Evolutionary conservation across 2,797 vertebrate genomes (phyloP).

Genomic region (Peromyscus eremicus): DNA sequence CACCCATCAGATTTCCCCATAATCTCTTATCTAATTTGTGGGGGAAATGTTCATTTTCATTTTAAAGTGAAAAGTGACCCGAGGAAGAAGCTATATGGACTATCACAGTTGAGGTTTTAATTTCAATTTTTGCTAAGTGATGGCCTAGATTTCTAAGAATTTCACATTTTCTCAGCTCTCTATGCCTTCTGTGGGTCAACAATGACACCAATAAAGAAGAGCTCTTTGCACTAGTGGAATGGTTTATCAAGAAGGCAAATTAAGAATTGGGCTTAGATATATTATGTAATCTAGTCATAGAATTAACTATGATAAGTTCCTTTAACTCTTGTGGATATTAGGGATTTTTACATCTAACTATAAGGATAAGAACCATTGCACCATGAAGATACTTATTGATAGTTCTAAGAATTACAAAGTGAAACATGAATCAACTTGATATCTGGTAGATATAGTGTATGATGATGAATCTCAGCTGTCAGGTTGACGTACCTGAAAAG

Average conservation of each 20-base stretch:
- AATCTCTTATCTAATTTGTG: neutral
- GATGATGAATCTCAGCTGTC: neutral
- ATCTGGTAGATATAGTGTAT: neutral
- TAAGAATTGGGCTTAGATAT: neutral
- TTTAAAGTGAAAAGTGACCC: neutral
- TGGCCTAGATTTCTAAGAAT: neutral
- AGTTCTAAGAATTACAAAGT: neutral
- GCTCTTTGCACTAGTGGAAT: neutral
- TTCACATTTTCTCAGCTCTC: neutral
- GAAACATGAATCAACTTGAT: neutral
- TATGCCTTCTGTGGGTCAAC: neutral
- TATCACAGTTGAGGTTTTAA: neutral
- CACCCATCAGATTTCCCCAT: neutral
- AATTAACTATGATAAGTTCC: neutral
- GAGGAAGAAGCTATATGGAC: neutral
- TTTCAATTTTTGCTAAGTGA: neutral
- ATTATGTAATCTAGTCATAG: neutral
- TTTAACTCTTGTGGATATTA: neutral
- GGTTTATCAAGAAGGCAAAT: neutral
- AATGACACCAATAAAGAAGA: neutral
- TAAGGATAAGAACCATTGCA: neutral
- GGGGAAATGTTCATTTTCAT: neutral
- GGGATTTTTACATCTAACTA: neutral
- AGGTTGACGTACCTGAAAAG: too few species aligned
- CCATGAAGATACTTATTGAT: neutral